Conservation (phyloP, 2,113 vertebrate genomes). For the Phaethon lepturus region DNA sequence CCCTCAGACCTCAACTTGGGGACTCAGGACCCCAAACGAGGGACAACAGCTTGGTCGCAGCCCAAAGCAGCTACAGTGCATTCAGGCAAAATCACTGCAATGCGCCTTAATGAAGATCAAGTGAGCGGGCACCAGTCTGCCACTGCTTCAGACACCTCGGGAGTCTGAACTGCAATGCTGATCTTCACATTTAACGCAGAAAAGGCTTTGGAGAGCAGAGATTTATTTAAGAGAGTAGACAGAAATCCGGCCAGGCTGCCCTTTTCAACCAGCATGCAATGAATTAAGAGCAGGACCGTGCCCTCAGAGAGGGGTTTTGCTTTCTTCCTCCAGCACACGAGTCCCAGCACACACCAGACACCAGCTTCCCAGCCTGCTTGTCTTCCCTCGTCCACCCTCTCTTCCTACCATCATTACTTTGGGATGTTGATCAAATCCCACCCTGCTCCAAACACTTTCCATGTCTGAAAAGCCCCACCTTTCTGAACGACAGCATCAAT, state of each 20-base stretch:
- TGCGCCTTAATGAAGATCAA: background rate
- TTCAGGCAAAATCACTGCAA: background rate
- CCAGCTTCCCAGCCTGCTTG: background rate
- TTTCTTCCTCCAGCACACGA: background rate
- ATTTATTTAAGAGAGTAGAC: background rate
- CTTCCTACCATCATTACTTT: background rate
- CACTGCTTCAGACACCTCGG: background rate
- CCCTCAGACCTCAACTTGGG: background rate
- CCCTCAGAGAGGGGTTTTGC: background rate
- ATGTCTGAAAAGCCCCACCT: background rate
- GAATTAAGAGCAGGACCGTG: background rate
- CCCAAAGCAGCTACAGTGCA: background rate
- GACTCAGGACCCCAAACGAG: background rate
- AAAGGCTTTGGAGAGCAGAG: background rate
- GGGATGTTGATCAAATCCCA: background rate
- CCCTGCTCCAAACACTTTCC: background rate
- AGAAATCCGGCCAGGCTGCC: background rate
- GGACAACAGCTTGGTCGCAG: background rate
- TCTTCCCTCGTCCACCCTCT: background rate
- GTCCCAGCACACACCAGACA: background rate
- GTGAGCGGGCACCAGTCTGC: accelerated
- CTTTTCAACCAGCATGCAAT: background rate
- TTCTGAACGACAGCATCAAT: background rate
- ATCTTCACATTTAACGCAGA: background rate
- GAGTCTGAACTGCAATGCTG: background rate